Evolutionary conservation across 1,140 invertebrate species (phyloP).

Genomic region (Drosophila serrata): DNA sequence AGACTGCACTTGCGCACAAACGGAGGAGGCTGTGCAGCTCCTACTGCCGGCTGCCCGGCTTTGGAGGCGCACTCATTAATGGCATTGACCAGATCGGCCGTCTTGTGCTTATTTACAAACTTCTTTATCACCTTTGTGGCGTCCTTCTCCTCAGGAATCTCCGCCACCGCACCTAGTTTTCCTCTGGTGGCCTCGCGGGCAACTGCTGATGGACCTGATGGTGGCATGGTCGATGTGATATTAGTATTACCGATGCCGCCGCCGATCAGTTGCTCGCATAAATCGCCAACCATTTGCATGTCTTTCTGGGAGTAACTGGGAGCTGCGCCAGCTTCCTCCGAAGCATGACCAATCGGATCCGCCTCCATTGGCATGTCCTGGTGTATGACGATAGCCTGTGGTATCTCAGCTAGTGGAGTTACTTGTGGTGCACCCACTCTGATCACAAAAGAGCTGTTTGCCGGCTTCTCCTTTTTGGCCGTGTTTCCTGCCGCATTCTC

Average conservation of each 20-base stretch:
- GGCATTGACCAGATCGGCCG: constrained; percentile 81
- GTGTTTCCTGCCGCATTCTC: constrained; percentile 85
- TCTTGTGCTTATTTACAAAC: constrained; percentile 82
- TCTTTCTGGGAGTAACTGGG: constrained; percentile 76
- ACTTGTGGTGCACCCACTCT: constrained; percentile 17
- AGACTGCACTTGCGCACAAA: constrained; percentile 81
- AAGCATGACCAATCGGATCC: constrained; percentile 37
- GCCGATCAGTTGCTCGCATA: constrained; percentile 71
- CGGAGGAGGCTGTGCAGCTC: constrained; percentile 20
- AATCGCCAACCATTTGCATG: constrained; percentile 80
- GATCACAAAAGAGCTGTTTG: constrained; percentile 72
- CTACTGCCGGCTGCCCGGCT: not conserved
- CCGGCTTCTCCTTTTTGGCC: constrained; percentile 76
- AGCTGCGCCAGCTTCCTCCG: constrained; percentile 39
- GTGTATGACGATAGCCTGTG: constrained; percentile 4
- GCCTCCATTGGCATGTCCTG: constrained; percentile 75
- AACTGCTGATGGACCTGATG: constrained; percentile 21
- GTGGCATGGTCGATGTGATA: not conserved
- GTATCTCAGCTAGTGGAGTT: constrained; percentile 25
- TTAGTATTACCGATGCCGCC: constrained; percentile 3
- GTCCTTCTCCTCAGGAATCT: constrained; percentile 74
- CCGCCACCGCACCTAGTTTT: constrained; percentile 72
- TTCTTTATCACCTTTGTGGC: constrained; percentile 84
- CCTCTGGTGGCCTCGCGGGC: constrained; percentile 58
- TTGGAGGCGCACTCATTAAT: constrained; percentile 72